These are phyloP conservation scores for Pogonomyrmex californicus DNA, from an alignment of 1,140 invertebrate species.

Conservation along the genomic window DNA sequence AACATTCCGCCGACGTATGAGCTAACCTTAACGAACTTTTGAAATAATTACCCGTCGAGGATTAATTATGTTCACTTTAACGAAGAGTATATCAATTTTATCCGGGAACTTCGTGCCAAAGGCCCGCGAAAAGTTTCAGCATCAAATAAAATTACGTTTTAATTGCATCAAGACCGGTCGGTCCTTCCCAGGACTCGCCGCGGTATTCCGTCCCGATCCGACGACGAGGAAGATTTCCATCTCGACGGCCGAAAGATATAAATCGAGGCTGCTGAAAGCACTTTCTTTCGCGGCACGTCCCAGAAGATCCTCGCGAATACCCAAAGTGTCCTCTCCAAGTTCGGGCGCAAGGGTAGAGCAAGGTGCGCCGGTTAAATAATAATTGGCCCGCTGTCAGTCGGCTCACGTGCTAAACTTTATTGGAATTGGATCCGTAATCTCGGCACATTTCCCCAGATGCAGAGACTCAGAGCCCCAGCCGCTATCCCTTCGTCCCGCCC, in stretches of 20 bases:
- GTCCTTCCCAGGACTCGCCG: constrained; percentile 20
- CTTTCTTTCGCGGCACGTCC: constrained; percentile 69
- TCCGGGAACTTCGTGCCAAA: constrained; percentile 53
- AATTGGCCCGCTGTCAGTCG: constrained; percentile 82
- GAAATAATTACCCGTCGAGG: constrained; percentile 67
- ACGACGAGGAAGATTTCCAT: constrained; percentile 15
- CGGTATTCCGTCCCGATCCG: constrained; percentile 8
- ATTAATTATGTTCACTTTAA: constrained; percentile 63
- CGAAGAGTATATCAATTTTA: constrained; percentile 63
- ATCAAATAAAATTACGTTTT: constrained; percentile 63
- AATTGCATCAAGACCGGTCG: constrained; percentile 49
- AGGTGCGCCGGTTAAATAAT: constrained; percentile 82
- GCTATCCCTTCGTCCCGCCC: constrained; percentile 4
- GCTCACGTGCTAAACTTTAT: constrained; percentile 85
- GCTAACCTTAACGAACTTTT: constrained; percentile 67
- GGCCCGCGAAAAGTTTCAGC: constrained; percentile 60
- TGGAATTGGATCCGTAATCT: constrained; percentile 86
- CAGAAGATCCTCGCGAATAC: constrained; percentile 61
- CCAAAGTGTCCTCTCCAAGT: constrained; percentile 64
- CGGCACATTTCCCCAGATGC: constrained; percentile 84
- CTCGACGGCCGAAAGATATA: constrained; percentile 26
- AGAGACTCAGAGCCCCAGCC: constrained; percentile 55
- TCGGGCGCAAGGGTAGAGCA: constrained; percentile 16
- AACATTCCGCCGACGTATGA: constrained; percentile 60
- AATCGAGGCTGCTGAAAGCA: constrained; percentile 46